Conservation (phyloP, 2,113 vertebrate genomes). For the Corvus moneduloides region DNA sequence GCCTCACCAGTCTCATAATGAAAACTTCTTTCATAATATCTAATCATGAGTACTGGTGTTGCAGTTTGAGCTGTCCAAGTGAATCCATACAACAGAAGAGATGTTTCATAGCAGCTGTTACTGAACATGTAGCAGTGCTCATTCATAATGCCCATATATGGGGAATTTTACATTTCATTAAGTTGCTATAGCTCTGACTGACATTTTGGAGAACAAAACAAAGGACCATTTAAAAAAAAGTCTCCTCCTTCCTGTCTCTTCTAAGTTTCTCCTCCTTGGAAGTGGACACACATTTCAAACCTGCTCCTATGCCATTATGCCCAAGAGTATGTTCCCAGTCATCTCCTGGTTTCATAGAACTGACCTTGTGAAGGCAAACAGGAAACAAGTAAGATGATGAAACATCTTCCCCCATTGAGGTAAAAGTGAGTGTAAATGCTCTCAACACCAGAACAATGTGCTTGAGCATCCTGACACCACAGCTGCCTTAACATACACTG, state of each 20-base stretch:
- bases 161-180: neutral
- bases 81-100: neutral
- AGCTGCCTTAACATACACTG: neutral
- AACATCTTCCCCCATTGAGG: neutral
- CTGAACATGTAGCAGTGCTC: neutral
- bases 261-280: neutral
- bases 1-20: neutral
- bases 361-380: neutral
- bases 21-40: neutral
- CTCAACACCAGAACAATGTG: rapidly evolving
- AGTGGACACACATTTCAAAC: neutral
- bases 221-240: neutral
- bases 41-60: neutral
- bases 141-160: neutral
- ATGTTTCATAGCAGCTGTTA: neutral
- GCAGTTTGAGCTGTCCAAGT: neutral
- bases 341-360: neutral
- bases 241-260: neutral
- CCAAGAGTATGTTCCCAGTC: neutral
- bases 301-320: neutral
- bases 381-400: neutral
- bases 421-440: neutral
- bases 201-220: neutral
- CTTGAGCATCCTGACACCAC: neutral
- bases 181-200: neutral